Evolutionary conservation across 2,888 invertebrate species (phyloP).

Genomic region (Antheraea assamensis): DNA sequence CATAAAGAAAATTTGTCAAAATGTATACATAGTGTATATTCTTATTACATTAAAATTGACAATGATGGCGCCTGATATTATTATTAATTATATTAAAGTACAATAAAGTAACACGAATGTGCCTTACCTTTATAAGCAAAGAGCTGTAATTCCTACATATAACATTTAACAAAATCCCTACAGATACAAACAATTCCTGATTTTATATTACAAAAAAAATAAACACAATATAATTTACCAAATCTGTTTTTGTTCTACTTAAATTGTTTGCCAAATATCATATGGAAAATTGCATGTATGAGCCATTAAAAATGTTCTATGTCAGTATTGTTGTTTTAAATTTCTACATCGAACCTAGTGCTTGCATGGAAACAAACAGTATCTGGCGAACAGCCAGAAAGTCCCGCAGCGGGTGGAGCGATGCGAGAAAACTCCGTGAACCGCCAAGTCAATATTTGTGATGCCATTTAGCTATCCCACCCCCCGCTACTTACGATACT

Average conservation of each 20-base stretch:
- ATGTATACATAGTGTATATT: too few relatives aligned
- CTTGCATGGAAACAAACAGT: slow-evolving; percentile 17
- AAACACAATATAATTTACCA: neutral
- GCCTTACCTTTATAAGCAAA: too few relatives aligned
- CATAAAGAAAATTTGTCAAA: too few relatives aligned
- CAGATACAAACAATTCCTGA: neutral
- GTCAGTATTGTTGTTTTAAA: slow-evolving; percentile 18
- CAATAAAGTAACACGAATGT: too few relatives aligned
- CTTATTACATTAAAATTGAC: too few relatives aligned
- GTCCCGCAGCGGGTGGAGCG: slow-evolving; percentile 32
- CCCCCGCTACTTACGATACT: slow-evolving; percentile 51
- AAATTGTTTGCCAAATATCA: neutral
- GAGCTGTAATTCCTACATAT: too few relatives aligned
- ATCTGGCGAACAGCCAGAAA: slow-evolving; percentile 36
- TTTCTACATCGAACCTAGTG: slow-evolving; percentile 15
- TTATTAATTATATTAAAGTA: too few relatives aligned
- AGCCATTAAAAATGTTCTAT: slow-evolving; percentile 17
- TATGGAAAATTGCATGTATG: neutral
- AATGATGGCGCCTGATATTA: too few relatives aligned
- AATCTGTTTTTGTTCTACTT: neutral
- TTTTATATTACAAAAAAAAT: neutral
- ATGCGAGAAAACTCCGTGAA: slow-evolving; percentile 49
- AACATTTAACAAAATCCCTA: neutral
- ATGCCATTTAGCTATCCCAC: slow-evolving; percentile 66
- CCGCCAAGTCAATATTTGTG: slow-evolving; percentile 75